Evolutionary conservation across 2,797 vertebrate genomes (phyloP), one percentile per base, ranked within the genome.

Genomic region (Cryptoblepharus egeriae): DNA sequence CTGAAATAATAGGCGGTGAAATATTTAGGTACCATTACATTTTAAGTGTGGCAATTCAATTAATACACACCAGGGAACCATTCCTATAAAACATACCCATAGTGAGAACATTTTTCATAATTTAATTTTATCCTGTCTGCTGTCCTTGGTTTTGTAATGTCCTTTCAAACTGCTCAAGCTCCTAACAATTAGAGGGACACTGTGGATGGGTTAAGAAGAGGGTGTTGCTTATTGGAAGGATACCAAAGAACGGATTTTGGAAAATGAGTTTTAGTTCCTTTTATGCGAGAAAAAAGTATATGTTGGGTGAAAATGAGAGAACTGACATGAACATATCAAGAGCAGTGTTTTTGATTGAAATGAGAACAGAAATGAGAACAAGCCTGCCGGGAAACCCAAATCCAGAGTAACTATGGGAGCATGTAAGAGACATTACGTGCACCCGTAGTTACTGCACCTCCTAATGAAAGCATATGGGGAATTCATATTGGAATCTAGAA

Each of bases 1-100:
- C 37, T 84, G 83, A 91, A 87, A 60, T 4, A 60, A 74, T 85
- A 42, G n/a, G 60, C 0, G 0, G 45, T 89, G 85, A 82, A 87
- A 65, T 55, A 70, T 79, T 80, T 78, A 68, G 35, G 22, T 67
- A 22, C 24, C 65, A 22, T 72, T 72, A 72, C 4, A 55, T 52
- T 39, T 52, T 77, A 67, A 77, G 37, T 75, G 73, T 24, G 67
- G 20, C 4, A 9, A 39, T 26, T 42, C 28, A 20, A 63, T n/a
- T 45, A 61, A 71, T 80, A 26, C 20, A 35, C 15, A 18, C 24
- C 32, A 30, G 64, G 55, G 12, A 61, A 35, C 24, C 24, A 26
- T 24, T n/a, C 30, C 67, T 37, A 61, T 70, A 55, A 70, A 63
- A 9, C 39, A 39, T 70, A 30, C 8, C 28, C 30, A 70, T 24